Conservation (phyloP, 1,140 invertebrate genomes). For the Bombus vancouverensis region DNA sequence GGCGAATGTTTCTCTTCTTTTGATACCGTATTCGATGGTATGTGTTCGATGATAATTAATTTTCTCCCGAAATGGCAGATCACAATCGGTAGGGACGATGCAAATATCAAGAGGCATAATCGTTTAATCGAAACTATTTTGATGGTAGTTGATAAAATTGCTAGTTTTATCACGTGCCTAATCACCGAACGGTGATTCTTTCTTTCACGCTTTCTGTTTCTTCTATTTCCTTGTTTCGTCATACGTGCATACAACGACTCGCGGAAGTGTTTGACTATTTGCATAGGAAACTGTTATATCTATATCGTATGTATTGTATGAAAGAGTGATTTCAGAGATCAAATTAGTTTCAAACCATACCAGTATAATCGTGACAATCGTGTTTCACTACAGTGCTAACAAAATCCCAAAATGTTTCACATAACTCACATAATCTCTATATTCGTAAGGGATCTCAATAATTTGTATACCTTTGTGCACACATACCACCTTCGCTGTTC, state of each 20-base stretch:
- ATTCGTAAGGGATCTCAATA: not conserved
- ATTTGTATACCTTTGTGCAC: not conserved
- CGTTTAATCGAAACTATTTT: not conserved
- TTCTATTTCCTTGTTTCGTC: not conserved
- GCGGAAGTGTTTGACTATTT: too few species aligned
- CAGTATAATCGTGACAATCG: too few species aligned
- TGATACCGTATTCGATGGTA: not conserved
- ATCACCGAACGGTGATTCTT: not conserved
- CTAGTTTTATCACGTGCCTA: not conserved
- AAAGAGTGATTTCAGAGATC: too few species aligned
- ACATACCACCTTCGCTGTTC: too few species aligned
- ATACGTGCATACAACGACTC: too few species aligned
- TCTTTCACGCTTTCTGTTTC: not conserved
- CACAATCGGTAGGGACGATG: not conserved
- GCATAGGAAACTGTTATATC: too few species aligned
- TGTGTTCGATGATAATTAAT: slow-evolving; percentile 26
- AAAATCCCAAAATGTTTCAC: too few species aligned
- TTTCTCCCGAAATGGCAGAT: not conserved
- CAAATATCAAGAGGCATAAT: not conserved
- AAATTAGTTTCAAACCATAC: too few species aligned
- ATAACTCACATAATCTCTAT: too few species aligned
- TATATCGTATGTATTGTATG: too few species aligned
- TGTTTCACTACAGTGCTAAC: too few species aligned
- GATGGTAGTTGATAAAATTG: slow-evolving; percentile 26
- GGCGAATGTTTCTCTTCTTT: not conserved